Evolutionary conservation across 2,888 invertebrate genomes (phyloP).

Genomic region (Tromatobia lineatoria): DNA sequence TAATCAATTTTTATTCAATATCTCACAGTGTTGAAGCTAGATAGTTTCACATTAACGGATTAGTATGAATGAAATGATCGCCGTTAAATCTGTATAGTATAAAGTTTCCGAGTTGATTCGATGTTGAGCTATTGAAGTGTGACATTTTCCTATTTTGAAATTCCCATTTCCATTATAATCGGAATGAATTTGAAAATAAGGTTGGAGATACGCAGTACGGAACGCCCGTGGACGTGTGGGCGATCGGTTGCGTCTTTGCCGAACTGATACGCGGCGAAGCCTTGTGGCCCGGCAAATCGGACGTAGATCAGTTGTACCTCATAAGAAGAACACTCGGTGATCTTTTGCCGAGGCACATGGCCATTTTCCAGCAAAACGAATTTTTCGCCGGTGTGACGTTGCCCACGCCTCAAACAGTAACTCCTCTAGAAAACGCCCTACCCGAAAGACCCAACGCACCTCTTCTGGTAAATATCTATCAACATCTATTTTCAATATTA

Average conservation of each 20-base stretch:
- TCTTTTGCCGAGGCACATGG: conserved; percentile 96
- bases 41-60: too few species aligned
- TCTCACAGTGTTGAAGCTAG: too few species aligned
- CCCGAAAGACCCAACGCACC: conserved; percentile 88
- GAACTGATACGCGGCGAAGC: conserved; percentile 96
- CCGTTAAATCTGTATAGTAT: too few species aligned
- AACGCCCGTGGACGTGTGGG: conserved; percentile 99
- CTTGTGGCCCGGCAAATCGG: conserved; percentile 99
- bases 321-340: conserved; percentile 98
- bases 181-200: conserved; percentile 72
- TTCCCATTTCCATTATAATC: not conserved
- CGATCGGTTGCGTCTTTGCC: conserved; percentile 97
- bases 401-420: conserved; percentile 95
- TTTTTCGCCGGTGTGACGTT: conserved; percentile 97
- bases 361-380: conserved; percentile 97
- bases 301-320: conserved; percentile 98
- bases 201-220: conserved; percentile 98
- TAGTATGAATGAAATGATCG: too few species aligned
- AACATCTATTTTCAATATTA: too few species aligned
- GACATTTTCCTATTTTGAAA: not conserved
- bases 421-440: conserved; percentile 95
- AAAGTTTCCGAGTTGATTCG: not conserved
- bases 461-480: conserved; percentile 76
- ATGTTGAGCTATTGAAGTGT: not conserved
- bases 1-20: too few species aligned